phyloP scores from a whole-genome alignment of 2,113 vertebrate species.

The Chlamydotis undulata region DNA sequence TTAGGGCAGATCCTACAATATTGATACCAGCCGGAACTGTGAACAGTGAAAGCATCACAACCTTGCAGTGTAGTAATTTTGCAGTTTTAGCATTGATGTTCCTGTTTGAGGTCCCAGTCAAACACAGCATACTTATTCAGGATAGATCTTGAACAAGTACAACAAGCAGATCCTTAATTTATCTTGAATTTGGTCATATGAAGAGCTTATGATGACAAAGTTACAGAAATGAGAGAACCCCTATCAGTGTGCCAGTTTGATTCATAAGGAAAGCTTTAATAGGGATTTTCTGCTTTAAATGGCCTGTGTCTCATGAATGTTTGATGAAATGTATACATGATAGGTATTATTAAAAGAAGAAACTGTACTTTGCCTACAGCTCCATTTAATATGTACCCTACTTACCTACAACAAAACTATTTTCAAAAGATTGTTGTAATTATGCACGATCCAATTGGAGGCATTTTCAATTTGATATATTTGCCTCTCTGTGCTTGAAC shows the following conservation, averaged over 20 bases:
- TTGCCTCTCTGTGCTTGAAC: not conserved
- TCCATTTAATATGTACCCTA: not conserved
- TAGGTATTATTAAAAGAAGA: not conserved
- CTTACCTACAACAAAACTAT: not conserved
- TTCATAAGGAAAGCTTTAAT: not conserved
- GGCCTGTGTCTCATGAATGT: not conserved
- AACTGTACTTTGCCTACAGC: not conserved
- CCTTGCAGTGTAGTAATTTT: too few relatives aligned
- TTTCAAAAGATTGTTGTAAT: not conserved
- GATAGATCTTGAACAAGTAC: not conserved
- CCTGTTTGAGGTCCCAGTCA: not conserved
- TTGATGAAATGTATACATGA: not conserved
- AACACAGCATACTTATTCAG: accelerated
- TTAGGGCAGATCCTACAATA: not conserved
- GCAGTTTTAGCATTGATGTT: not conserved
- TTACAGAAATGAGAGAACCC: not conserved
- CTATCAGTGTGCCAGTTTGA: not conserved
- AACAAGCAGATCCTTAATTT: not conserved
- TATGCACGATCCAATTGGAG: not conserved
- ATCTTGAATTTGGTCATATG: not conserved
- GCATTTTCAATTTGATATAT: not conserved
- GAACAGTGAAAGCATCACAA: not conserved
- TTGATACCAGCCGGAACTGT: not conserved
- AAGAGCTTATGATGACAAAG: not conserved
- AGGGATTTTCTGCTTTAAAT: not conserved